Evolutionary conservation across 2,888 invertebrate species (phyloP).

Genomic region (Neria commutata): DNA sequence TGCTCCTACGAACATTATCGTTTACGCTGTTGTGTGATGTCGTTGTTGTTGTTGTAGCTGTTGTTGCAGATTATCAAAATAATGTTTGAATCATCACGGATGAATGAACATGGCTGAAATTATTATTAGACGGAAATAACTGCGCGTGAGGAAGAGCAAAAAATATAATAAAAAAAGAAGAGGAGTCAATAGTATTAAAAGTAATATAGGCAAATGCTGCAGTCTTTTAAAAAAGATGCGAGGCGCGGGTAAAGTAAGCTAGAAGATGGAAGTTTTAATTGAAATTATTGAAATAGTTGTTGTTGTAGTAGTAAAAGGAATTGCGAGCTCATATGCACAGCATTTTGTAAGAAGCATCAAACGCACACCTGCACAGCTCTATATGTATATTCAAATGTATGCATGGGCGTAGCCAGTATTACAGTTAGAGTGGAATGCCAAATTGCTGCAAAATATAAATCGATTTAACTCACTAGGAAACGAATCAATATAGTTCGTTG

Average conservation of each 20-base stretch:
- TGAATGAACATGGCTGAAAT: conserved; percentile 47
- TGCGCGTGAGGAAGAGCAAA: conserved; percentile 37
- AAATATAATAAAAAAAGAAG: conserved; percentile 16
- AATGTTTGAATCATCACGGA: conserved; percentile 45
- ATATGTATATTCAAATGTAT: no score
- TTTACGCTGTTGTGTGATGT: background rate
- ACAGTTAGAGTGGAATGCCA: no score
- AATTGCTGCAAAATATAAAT: no score
- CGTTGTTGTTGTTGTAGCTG: conserved; percentile 13
- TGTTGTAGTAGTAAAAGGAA: conserved; percentile 31
- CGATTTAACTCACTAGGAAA: no score
- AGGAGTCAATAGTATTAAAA: background rate
- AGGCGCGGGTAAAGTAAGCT: conserved; percentile 33
- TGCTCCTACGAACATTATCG: conserved; percentile 20
- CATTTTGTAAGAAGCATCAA: background rate
- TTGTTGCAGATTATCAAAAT: conserved; percentile 43
- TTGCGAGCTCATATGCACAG: conserved; percentile 30
- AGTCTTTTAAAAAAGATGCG: conserved; percentile 33
- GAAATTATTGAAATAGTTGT: no score
- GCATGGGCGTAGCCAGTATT: no score
- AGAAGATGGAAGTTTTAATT: conserved; percentile 8
- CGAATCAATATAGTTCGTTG: no score
- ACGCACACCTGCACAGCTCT: no score
- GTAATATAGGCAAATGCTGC: conserved; percentile 20
- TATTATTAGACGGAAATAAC: conserved; percentile 56